Evolutionary conservation across 2,888 invertebrate species (phyloP), one percentile per base, ranked within the genome.

Genomic region (Lissocephala sabroskyi): DNA sequence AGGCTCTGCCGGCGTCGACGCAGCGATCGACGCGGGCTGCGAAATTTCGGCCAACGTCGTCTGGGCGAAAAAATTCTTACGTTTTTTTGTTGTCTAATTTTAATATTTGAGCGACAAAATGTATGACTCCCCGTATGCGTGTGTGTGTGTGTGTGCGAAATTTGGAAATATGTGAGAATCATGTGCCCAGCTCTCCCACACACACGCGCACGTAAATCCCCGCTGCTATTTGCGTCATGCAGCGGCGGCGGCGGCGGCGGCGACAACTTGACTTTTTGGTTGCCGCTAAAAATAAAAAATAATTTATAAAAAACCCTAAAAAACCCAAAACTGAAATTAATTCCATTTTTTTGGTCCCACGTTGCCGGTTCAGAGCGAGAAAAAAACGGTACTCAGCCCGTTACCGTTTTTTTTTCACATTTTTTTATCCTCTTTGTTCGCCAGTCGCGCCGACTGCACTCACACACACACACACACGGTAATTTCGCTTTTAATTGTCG

Each of bases 71-170:
- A n/a, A n/a, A n/a, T n/a, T n/a, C n/a, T n/a, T n/a, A n/a, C n/a
- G n/a, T n/a, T n/a, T n/a, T 50, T 59, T 54, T 62, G 32, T 42
- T 48, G 68, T 66, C 75, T 75, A 73, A 77, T 77, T 70, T 77
- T 77, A 73, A 77, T 73, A 78, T 77, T 74, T 66, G 65, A 62
- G 74, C 73, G 68, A 75, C 62, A 68, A 65, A 64, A 62, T 23
- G 23, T 23, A 23, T 5, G 4, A 7, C 23, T 23, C 23, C 7
- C 23, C 3, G 23, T 23, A 53, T 50, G 42, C 35, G 11, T 49
- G 33, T 17, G 23, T 39, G 17, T 45, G 42, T 41, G 45, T 39
- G 49, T 45, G 39, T 48, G 43, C 52, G 48, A 63, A 61, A 66
- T 74, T 66, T 73, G 76, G 74, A 70, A 75, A 59, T 75, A 74